Evolutionary conservation across 1,140 invertebrate genomes (phyloP), one percentile per base, ranked within the genome.

Genomic region (Drosophila grimshawi): DNA sequence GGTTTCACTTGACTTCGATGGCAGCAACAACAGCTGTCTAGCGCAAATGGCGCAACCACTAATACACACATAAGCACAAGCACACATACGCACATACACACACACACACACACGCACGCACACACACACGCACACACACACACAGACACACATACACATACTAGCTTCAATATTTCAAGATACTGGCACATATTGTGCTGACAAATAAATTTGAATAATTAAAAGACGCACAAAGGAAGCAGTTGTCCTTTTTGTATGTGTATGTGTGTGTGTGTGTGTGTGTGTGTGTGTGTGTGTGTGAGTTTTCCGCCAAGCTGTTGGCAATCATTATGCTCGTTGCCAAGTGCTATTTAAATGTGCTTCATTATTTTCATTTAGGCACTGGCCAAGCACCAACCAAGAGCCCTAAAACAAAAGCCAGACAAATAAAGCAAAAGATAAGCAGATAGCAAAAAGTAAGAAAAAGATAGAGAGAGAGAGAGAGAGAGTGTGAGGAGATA

Each of bases 201-300:
- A 86, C 79, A 88, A 89, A 89, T 89, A 88, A 88, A 88, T 89
- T 89, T 88, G 73, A 88, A 88, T 88, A 88, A 88, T 88, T 88
- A 88, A 88, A 88, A 59, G 85, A 62, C 76, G 68, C 60, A 86
- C 70, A 80, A 67, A 64, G 57, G 63, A 30, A 88, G 66, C 83
- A 83, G 83, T 76, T 88, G 83, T 89, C 85, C 83, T 89, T 89
- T 88, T 86, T 45, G 60, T 2, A 10, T 4, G 7, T 39, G 19
- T 53, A 11, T 53, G 33, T 37, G 52, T 11, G 51, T 35, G 51
- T 43, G 48, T 35, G 19, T 53, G 33, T 53, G 33, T 37, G 52
- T 11, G 51, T 35, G 51, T 43, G 48, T 35, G 4, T 19, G 51
- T 11, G 39, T 43, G 39, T 10, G 35, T n/a, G 3, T 72, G 62